phyloP scores from a whole-genome alignment of 2,888 invertebrate genomes.

The Tortrix viridana region DNA sequence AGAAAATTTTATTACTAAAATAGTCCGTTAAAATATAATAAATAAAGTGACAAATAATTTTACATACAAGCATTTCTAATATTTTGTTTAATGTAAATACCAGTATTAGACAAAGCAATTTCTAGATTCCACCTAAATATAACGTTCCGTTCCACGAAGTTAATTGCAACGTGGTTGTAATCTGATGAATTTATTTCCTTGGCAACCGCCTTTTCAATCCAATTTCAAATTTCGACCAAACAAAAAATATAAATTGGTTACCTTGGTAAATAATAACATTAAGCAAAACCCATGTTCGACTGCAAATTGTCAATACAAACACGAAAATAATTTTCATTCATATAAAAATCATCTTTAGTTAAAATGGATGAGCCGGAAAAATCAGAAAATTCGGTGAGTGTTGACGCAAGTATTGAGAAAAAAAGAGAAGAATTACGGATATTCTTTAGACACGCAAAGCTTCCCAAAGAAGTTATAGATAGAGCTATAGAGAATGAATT shows the following conservation, averaged over 20 bases:
- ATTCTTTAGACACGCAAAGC: slow-evolving; percentile 67
- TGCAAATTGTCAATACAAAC: slow-evolving; percentile 33
- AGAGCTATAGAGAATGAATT: slow-evolving; percentile 73
- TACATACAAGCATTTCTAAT: too few relatives aligned
- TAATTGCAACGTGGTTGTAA: background rate
- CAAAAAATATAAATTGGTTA: slow-evolving; percentile 47
- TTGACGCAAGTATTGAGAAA: slow-evolving; percentile 57
- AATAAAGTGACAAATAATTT: background rate
- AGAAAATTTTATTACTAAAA: background rate
- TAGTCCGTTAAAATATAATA: background rate
- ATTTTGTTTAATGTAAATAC: too few relatives aligned
- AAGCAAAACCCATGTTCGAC: slow-evolving; percentile 30
- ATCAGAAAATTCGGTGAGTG: slow-evolving; percentile 46
- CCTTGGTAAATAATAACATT: slow-evolving; percentile 54
- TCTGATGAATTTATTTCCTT: slow-evolving; percentile 6
- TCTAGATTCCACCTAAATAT: background rate
- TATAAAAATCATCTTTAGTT: slow-evolving; percentile 12
- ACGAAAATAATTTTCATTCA: slow-evolving; percentile 15
- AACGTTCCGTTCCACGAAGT: slow-evolving; percentile 11
- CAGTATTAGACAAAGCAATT: too few relatives aligned
- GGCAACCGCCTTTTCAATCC: slow-evolving; percentile 8
- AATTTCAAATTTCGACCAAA: slow-evolving; percentile 58
- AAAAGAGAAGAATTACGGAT: slow-evolving; percentile 62
- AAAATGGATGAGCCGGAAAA: slow-evolving; percentile 56
- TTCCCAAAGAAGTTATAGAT: slow-evolving; percentile 63